Evolutionary conservation across 2,888 invertebrate genomes (phyloP).

Genomic region (Drosophila leonis): DNA sequence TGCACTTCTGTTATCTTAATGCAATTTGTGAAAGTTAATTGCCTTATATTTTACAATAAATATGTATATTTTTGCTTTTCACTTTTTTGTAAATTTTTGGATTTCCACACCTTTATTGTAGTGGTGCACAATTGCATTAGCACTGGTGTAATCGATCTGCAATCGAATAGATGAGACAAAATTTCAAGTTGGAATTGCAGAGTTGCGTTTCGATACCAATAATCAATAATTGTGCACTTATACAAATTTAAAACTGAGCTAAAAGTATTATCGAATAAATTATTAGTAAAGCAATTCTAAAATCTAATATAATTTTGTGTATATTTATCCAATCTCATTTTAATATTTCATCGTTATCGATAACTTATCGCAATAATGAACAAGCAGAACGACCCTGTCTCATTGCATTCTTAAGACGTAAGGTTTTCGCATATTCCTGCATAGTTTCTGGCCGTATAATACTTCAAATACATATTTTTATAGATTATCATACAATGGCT

Average conservation of each 20-base stretch:
- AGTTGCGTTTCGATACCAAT: slow-evolving; percentile 32
- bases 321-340: not conserved
- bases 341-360: slow-evolving; percentile 26
- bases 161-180: slow-evolving; percentile 28
- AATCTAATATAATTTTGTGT: not conserved
- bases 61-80: slow-evolving; percentile 47
- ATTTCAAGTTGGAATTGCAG: slow-evolving; percentile 48
- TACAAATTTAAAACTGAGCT: not conserved
- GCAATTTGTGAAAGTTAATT: slow-evolving; percentile 28
- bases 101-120: slow-evolving; percentile 78
- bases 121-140: slow-evolving; percentile 57
- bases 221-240: not conserved
- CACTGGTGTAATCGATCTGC: slow-evolving; percentile 38
- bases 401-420: slow-evolving; percentile 58
- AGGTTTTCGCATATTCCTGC: slow-evolving; percentile 52
- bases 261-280: not conserved
- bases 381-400: slow-evolving; percentile 58
- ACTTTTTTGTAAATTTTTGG: slow-evolving; percentile 65
- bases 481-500: slow-evolving; percentile 77
- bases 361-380: slow-evolving; percentile 17
- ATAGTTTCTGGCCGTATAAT: slow-evolving; percentile 36
- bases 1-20: slow-evolving; percentile 20
- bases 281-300: not conserved
- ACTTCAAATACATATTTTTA: slow-evolving; percentile 31
- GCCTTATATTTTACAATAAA: slow-evolving; percentile 20